Percentiles rank a stretch among this genome's conserved stretches.
phyloP scores from a whole-genome alignment of 2,888 invertebrate genomes.

The Blera fallax region DNA sequence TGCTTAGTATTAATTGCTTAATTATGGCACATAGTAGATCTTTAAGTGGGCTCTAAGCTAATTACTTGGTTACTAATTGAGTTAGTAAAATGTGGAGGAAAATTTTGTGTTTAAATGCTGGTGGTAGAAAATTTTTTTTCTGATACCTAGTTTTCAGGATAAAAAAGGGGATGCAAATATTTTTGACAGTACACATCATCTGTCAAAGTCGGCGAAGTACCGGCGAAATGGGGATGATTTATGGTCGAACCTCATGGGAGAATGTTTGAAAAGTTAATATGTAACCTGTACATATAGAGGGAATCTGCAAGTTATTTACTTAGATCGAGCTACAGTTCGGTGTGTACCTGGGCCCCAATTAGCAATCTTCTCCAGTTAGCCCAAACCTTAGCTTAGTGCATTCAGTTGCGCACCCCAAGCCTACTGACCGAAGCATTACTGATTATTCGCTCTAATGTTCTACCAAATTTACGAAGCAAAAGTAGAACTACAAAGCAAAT shows the following conservation, averaged over 20 bases:
- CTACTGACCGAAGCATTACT: too few species aligned
- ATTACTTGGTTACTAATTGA: conserved; percentile 57
- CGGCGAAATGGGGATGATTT: neutral
- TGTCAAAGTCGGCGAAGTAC: neutral
- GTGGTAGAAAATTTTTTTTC: conserved; percentile 42
- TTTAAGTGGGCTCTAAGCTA: conserved; percentile 2
- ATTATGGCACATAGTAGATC: conserved; percentile 55
- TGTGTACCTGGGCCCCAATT: too few species aligned
- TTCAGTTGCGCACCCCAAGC: too few species aligned
- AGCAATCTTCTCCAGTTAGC: too few species aligned
- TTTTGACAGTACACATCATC: neutral
- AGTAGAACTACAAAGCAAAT: too few species aligned
- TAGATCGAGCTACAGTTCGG: too few species aligned
- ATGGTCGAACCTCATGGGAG: neutral
- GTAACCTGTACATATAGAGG: too few species aligned
- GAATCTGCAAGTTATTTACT: too few species aligned
- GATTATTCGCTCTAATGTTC: too few species aligned
- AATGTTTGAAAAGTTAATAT: neutral
- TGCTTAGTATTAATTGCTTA: neutral
- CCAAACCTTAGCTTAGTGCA: too few species aligned
- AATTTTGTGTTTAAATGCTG: conserved; percentile 29
- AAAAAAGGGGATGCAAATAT: conserved; percentile 12
- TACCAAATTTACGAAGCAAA: too few species aligned
- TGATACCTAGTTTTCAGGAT: conserved; percentile 37
- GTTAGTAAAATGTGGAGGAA: conserved; percentile 47